These are phyloP conservation scores for Diplosoma virens DNA, from an alignment of 23 tunicate species.

Conservation along the genomic window DNA sequence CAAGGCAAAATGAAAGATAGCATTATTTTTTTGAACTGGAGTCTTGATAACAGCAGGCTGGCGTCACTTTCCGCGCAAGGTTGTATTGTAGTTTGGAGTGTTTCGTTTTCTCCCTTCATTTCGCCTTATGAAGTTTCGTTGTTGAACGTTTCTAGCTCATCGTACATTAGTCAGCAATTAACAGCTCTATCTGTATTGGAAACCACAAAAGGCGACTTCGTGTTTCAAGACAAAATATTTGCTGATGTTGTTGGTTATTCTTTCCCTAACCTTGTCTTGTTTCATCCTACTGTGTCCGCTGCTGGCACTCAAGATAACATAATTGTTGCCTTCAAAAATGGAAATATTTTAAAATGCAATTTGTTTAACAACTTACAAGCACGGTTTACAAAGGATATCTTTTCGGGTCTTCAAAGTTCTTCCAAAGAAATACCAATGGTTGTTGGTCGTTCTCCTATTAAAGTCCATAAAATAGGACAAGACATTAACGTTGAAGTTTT, in stretches of 20 bases:
- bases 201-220: slow-evolving; percentile 43
- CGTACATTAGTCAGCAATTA: slow-evolving; percentile 38
- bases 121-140: slow-evolving; percentile 28
- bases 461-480: slow-evolving; percentile 45
- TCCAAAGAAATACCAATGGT: not conserved
- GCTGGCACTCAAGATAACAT: slow-evolving; percentile 58
- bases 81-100: slow-evolving; percentile 62
- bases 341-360: slow-evolving; percentile 60
- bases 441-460: slow-evolving; percentile 10
- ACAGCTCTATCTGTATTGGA: slow-evolving; percentile 65
- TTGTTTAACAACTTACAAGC: slow-evolving; percentile 6
- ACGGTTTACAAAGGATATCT: slow-evolving; percentile 14
- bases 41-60: slow-evolving; percentile 43
- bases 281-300: slow-evolving; percentile 33
- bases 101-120: slow-evolving; percentile 41
- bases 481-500: slow-evolving; percentile 49
- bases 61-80: slow-evolving; percentile 33
- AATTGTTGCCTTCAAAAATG: slow-evolving; percentile 45
- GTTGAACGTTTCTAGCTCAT: slow-evolving; percentile 12
- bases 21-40: slow-evolving; percentile 48
- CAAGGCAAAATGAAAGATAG: slow-evolving; percentile 38
- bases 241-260: not conserved
- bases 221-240: slow-evolving; percentile 15
- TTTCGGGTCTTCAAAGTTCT: not conserved
- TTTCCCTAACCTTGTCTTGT: slow-evolving; percentile 24